phyloP scores from a whole-genome alignment of 2,888 invertebrate genomes.

The Prenolepis imparis region DNA sequence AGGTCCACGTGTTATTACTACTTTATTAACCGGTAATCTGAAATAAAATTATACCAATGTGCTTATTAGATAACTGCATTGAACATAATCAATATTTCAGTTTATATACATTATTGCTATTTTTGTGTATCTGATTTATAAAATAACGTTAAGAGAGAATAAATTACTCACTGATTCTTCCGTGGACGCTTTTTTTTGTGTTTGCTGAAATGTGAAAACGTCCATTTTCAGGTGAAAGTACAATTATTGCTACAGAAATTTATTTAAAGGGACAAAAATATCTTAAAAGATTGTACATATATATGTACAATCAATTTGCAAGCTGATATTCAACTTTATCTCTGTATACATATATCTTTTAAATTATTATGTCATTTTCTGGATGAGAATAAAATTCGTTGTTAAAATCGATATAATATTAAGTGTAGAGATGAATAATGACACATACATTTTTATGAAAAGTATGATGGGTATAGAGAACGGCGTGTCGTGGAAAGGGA shows the following conservation, averaged over 20 bases:
- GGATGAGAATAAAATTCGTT: not conserved
- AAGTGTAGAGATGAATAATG: constrained; percentile 20
- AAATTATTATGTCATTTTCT: not conserved
- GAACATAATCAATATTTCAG: constrained; percentile 8
- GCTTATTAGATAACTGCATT: not conserved
- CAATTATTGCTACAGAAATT: constrained; percentile 42
- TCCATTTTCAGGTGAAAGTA: constrained; percentile 62
- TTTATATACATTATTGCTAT: not conserved
- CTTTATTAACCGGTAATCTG: constrained; percentile 80
- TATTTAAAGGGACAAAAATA: constrained; percentile 75
- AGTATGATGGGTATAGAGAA: constrained; percentile 76
- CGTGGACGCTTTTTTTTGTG: constrained; percentile 84
- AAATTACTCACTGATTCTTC: constrained; percentile 82
- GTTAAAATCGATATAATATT: constrained; percentile 3
- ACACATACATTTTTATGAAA: constrained; percentile 14
- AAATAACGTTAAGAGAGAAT: not conserved
- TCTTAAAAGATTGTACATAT: constrained; percentile 27
- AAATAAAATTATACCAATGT: constrained; percentile 22
- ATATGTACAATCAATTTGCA: constrained; percentile 22
- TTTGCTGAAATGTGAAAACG: constrained; percentile 82
- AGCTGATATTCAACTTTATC: not conserved
- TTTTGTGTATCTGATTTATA: constrained; percentile 1
- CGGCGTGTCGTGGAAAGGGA: constrained; percentile 73
- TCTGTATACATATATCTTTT: not conserved
- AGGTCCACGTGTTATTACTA: constrained; percentile 76